phyloP scores from a whole-genome alignment of 2,888 invertebrate species.

The Lymantria dispar region DNA sequence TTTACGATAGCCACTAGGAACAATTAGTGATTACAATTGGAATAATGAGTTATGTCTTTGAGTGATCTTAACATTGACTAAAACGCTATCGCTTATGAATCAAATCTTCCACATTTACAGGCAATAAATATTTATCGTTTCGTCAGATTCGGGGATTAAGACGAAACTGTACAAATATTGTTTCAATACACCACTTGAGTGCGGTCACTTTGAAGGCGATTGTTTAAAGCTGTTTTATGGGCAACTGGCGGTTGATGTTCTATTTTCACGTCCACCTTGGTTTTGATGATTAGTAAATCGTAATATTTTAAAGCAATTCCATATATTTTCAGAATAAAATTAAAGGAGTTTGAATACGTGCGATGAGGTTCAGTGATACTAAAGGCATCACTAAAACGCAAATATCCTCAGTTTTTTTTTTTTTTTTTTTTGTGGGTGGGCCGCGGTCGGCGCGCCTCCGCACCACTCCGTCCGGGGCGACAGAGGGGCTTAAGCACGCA shows the following conservation, averaged over 20 bases:
- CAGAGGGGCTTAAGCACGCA: too few relatives aligned
- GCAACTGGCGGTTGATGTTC: conserved; percentile 14
- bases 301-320: too few relatives aligned
- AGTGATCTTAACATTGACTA: not conserved
- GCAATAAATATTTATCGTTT: conserved; percentile 72
- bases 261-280: conserved; percentile 17
- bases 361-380: too few relatives aligned
- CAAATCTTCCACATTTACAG: conserved; percentile 38
- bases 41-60: not conserved
- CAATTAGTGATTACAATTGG: too few relatives aligned
- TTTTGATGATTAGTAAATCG: conserved; percentile 23
- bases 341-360: too few relatives aligned
- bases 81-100: conserved; percentile 8
- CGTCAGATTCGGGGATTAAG: conserved; percentile 62
- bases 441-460: too few relatives aligned
- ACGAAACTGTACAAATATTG: conserved; percentile 52
- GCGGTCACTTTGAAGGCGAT: conserved; percentile 45
- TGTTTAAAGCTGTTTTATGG: conserved; percentile 24
- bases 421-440: too few relatives aligned
- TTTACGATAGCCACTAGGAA: too few relatives aligned
- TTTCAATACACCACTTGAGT: conserved; percentile 28
- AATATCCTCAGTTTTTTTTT: too few relatives aligned
- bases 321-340: too few relatives aligned
- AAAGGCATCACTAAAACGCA: too few relatives aligned
- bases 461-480: too few relatives aligned